Evolutionary conservation across 2,797 vertebrate genomes (phyloP).

Genomic region (Calcarius lapponicus): DNA sequence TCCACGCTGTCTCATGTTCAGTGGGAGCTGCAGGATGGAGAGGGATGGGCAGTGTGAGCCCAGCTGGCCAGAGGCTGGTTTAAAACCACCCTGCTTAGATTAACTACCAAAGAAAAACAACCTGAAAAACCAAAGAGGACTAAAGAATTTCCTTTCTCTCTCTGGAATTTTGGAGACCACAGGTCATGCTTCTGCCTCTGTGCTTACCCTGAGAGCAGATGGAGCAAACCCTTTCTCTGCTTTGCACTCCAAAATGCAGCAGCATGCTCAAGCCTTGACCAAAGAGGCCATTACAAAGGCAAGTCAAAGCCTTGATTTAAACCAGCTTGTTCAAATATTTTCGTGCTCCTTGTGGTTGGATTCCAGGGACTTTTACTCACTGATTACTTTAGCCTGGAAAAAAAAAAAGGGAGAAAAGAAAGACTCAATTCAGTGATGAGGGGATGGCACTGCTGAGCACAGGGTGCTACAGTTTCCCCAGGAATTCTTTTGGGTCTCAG

Average conservation of each 20-base stretch:
- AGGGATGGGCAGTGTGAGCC: accelerated
- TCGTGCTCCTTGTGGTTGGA: not conserved
- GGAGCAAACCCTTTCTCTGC: not conserved
- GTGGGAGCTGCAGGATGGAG: not conserved
- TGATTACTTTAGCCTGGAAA: constrained; percentile 13
- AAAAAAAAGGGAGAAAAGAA: not conserved
- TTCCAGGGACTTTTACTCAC: constrained; percentile 29
- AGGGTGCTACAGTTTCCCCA: constrained; percentile 14
- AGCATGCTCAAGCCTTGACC: not conserved
- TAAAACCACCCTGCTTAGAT: not conserved
- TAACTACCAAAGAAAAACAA: not conserved
- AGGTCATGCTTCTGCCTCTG: not conserved
- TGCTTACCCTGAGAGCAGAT: accelerated
- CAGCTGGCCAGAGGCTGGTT: accelerated
- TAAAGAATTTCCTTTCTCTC: not conserved
- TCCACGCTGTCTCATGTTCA: accelerated
- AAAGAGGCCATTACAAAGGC: not conserved
- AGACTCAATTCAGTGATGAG: constrained; percentile 36
- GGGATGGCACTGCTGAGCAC: not conserved
- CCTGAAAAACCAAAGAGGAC: not conserved
- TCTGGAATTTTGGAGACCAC: not conserved
- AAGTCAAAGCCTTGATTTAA: constrained; percentile 37
- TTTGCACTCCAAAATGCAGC: not conserved
- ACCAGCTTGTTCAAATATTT: constrained; percentile 44
- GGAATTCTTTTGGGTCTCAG: not conserved